Percentiles rank a stretch among this genome's conserved stretches.
These are phyloP conservation scores for Andrena cerasifolii DNA, from an alignment of 1,140 invertebrate species.

Conservation along the genomic window DNA sequence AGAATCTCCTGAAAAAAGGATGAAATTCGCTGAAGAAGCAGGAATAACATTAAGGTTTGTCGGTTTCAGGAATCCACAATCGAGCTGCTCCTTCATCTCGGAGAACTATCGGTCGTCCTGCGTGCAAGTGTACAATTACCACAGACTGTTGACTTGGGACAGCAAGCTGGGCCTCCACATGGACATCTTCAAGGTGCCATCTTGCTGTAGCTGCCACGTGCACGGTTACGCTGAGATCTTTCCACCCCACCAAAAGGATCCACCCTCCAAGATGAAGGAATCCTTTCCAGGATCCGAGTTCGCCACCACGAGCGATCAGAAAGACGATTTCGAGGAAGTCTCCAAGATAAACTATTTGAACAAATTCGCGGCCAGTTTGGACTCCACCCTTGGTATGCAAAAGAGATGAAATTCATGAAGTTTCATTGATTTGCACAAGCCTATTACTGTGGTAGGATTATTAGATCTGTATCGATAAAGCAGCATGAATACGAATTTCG, in stretches of 20 bases:
- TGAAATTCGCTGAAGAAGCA: background rate
- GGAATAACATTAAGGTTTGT: background rate
- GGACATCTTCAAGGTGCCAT: conserved; percentile 94
- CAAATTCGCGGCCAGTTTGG: conserved; percentile 58
- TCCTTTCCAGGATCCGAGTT: conserved; percentile 79
- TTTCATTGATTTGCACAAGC: no score
- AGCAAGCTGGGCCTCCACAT: conserved; percentile 91
- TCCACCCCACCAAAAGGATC: conserved; percentile 82
- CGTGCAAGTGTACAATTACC: conserved; percentile 93
- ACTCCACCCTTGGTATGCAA: conserved; percentile 65
- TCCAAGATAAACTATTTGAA: conserved; percentile 58
- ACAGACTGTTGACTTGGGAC: conserved; percentile 93
- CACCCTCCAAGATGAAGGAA: conserved; percentile 70
- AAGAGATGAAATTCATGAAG: no score
- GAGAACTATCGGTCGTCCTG: conserved; percentile 92
- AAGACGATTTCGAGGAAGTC: conserved; percentile 63
- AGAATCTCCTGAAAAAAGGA: background rate
- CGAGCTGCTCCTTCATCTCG: conserved; percentile 90
- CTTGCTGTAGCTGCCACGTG: conserved; percentile 92
- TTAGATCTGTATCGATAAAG: background rate
- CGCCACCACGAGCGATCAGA: conserved; percentile 64
- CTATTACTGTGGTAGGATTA: background rate
- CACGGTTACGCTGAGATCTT: conserved; percentile 88
- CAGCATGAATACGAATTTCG: background rate
- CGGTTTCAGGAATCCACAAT: conserved; percentile 86